Base-by-base conservation (phyloP, 2,888 invertebrate species). In the Abrostola triplasia region DNA sequence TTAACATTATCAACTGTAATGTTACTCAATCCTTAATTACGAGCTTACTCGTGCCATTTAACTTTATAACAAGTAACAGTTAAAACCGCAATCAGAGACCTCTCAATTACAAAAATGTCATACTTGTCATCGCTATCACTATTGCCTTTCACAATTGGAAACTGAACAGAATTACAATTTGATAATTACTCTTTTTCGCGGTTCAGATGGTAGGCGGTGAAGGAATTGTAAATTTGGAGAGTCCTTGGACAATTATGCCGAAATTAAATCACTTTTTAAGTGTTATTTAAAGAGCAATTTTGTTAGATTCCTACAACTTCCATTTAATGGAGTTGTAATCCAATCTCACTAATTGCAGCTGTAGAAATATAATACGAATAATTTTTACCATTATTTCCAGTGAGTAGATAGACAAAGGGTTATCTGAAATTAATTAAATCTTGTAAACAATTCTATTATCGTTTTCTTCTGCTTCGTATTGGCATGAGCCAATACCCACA, bases 141-240 rank as follows among this genome's bases (percentile, higher is more conserved):
- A 44, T 47, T 54, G 53, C 44, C 36, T 36, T 37, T 12, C 41
- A 12, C n/a, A 54, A 59, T 59, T 54, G 42, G 49, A 54, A 42
- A 35, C 37, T 50, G 36, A 54, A 50, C 54, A 36, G 41, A 53
- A 63, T 63, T 57, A 13, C 41, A 56, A 5, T 48, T 53, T 36
- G 38, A 38, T 12, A 40, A 63, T 63, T 58, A 24, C 10, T n/a
- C 36, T 36, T 6, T 49, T 49, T 41, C 36, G 8, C 40, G 35
- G 13, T 49, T 49, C 48, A 37, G 24, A 12, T 10, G 6, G 5
- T 12, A 36, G n/a, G 12, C 6, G 35, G 48, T 35, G 40, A 40
- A 35, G 47, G 13, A 24, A 55, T 38, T 55, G 44, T 10, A 13
- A 47, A 47, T 56, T n/a, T n/a, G 37, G 10, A 24, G 13, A 13